These are phyloP conservation scores for Pantherophis vulpinus DNA, from an alignment of 2,797 vertebrate species.

Conservation along the genomic window DNA sequence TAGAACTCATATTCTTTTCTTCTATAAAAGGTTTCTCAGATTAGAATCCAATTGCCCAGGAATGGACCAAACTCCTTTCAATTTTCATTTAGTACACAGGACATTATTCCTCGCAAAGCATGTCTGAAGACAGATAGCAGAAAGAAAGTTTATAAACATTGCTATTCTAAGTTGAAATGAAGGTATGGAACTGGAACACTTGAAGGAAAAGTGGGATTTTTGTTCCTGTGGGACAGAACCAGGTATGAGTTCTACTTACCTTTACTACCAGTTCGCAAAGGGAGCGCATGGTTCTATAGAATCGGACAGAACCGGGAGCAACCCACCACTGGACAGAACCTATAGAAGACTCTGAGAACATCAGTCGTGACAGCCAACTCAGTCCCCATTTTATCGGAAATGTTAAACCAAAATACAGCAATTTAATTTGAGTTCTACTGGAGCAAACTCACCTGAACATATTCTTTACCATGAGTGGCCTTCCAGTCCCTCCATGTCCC, in stretches of 20 bases:
- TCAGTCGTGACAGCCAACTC: too few relatives aligned
- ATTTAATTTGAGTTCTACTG: background rate
- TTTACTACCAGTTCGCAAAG: too few relatives aligned
- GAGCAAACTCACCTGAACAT: conserved; percentile 28
- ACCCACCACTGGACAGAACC: background rate
- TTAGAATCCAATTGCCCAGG: background rate
- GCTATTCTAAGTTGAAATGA: background rate
- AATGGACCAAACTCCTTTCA: background rate
- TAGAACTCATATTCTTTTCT: background rate
- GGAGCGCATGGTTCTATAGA: too few relatives aligned
- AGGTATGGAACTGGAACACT: too few relatives aligned
- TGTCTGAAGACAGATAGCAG: background rate
- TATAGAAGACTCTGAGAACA: background rate
- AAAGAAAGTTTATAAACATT: too few relatives aligned
- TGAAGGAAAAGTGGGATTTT: background rate
- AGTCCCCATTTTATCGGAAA: background rate
- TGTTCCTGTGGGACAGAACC: background rate
- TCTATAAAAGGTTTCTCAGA: background rate
- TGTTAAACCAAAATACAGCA: background rate
- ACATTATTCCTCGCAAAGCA: too few relatives aligned
- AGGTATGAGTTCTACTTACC: too few relatives aligned
- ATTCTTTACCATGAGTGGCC: conserved; percentile 23
- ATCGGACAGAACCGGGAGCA: too few relatives aligned
- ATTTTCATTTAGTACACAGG: background rate
- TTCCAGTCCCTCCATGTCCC: conserved; percentile 49